A percentile compares a stretch with the other conserved stretches of the same genome.
These are phyloP conservation scores for Genyomyrus donnyi DNA, from an alignment of 2,113 vertebrate genomes.

Conservation along the genomic window DNA sequence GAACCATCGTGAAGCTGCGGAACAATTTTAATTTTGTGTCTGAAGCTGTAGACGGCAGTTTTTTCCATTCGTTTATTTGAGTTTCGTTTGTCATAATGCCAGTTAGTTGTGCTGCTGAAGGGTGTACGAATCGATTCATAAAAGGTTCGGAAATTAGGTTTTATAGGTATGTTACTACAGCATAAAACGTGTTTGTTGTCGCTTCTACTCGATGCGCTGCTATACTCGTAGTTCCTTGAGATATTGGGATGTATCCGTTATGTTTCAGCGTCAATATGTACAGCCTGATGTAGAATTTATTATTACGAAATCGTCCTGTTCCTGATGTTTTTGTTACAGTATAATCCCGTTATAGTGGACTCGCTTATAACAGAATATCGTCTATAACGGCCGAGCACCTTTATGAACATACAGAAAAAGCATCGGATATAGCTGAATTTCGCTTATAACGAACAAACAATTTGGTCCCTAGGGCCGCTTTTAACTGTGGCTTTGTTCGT, in stretches of 20 bases:
- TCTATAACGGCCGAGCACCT: no score
- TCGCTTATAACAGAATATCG: no score
- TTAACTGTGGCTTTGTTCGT: no score
- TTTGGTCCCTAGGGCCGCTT: no score
- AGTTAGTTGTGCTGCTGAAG: slow-evolving; percentile 57
- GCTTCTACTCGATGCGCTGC: not conserved
- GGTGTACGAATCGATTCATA: slow-evolving; percentile 63
- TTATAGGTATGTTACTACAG: slow-evolving; percentile 53
- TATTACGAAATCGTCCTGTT: not conserved
- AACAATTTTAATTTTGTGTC: not conserved
- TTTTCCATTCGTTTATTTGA: not conserved
- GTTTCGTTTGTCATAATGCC: slow-evolving; percentile 48
- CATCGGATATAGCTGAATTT: no score
- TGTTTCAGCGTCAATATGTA: not conserved
- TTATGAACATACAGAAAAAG: no score
- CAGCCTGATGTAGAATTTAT: not conserved
- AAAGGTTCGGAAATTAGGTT: slow-evolving; percentile 67
- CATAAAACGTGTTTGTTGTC: not conserved
- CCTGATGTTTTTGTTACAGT: not conserved
- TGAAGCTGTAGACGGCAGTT: not conserved
- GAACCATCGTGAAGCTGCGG: not conserved
- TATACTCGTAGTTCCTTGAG: not conserved
- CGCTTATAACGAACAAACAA: no score
- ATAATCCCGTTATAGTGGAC: no score
- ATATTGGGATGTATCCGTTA: not conserved